Conservation (phyloP, 1,140 invertebrate species). For the Panagrolaimus sp. region DNA sequence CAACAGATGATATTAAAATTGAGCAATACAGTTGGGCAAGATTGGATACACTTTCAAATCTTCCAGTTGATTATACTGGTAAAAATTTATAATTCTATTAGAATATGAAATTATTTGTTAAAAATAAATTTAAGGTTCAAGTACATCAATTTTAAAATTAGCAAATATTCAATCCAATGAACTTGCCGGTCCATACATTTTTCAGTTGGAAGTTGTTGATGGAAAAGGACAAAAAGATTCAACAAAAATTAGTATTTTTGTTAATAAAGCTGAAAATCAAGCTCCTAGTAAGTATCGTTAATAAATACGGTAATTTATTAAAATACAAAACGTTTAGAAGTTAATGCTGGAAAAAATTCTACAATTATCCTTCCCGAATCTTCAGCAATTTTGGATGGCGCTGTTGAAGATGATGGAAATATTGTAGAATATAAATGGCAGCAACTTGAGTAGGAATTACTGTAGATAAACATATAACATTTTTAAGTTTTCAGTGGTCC, state of each 20-base stretch:
- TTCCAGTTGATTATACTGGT: background rate
- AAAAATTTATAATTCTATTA: too few species aligned
- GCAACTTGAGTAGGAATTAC: background rate
- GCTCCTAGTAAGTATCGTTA: slow-evolving; percentile 2
- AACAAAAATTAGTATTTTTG: slow-evolving; percentile 5
- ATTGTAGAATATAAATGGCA: background rate
- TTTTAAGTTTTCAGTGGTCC: background rate
- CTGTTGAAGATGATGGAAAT: background rate
- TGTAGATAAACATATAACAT: too few species aligned
- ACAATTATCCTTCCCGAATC: slow-evolving; percentile 4
- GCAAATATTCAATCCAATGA: background rate
- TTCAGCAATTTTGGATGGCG: background rate
- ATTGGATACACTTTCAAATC: background rate
- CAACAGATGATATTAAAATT: slow-evolving; percentile 6
- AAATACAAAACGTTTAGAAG: background rate
- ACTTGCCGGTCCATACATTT: background rate
- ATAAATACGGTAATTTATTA: background rate
- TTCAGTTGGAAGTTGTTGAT: background rate
- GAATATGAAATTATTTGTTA: too few species aligned
- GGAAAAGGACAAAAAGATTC: background rate
- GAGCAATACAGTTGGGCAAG: background rate
- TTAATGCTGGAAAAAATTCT: background rate
- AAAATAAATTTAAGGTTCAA: background rate
- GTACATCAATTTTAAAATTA: slow-evolving; percentile 1
- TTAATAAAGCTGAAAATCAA: background rate